phyloP scores from a whole-genome alignment of 2,113 vertebrate species.

The Diphyllodes magnificus region DNA sequence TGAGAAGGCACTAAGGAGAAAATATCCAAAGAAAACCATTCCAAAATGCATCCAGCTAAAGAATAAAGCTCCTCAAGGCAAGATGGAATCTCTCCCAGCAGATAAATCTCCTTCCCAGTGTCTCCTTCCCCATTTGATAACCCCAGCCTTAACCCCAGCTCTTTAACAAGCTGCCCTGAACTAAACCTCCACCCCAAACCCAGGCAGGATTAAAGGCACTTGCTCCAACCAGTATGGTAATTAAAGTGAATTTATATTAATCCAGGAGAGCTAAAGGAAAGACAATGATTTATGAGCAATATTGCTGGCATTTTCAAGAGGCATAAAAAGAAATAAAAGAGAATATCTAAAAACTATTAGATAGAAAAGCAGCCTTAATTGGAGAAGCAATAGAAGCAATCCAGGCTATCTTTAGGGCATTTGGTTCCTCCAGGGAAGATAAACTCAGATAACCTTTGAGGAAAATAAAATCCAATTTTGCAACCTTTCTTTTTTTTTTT shows the following conservation, averaged over 20 bases:
- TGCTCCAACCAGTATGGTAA: conserved; percentile 45
- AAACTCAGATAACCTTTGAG: neutral
- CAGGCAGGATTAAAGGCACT: conserved; percentile 43
- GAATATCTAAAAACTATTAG: conserved; percentile 57
- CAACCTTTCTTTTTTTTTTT: neutral
- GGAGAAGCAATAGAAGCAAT: conserved; percentile 30
- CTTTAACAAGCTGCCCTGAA: neutral
- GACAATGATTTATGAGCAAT: conserved; percentile 70
- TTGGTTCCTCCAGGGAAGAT: neutral
- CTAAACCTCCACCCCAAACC: neutral
- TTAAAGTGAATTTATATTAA: conserved; percentile 70
- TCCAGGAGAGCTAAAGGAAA: conserved; percentile 59
- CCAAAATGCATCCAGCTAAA: neutral
- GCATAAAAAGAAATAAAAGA: conserved; percentile 59
- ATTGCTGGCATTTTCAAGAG: conserved; percentile 67
- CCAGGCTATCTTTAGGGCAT: neutral
- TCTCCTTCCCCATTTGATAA: neutral
- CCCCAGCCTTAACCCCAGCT: neutral
- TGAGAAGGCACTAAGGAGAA: neutral
- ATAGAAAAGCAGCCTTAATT: conserved; percentile 51
- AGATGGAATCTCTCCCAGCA: neutral
- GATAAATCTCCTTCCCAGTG: neutral
- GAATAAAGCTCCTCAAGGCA: neutral
- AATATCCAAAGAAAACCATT: neutral
- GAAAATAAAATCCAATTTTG: neutral